Conservation (phyloP, 2,113 vertebrate species). For the Corythoichthys intestinalis region DNA sequence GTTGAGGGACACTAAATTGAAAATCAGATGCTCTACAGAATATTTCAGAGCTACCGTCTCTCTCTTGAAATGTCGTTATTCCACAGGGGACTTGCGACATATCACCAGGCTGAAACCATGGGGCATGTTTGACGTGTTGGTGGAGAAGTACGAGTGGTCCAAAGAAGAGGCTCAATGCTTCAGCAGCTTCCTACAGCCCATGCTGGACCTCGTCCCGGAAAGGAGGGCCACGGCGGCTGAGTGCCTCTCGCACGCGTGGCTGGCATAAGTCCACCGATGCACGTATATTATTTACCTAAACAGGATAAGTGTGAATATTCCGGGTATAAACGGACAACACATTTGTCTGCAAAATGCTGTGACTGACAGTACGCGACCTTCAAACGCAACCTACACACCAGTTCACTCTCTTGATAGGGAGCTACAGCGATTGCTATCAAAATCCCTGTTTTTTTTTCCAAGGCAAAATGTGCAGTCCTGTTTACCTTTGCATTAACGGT, state of each 20-base stretch:
- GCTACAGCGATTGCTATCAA: no score
- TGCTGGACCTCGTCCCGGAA: slow-evolving; percentile 93
- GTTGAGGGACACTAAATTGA: neutral
- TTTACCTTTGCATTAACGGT: slow-evolving; percentile 7
- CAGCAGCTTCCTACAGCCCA: slow-evolving; percentile 91
- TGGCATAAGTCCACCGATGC: slow-evolving; percentile 65
- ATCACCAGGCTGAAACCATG: slow-evolving; percentile 98
- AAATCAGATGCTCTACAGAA: neutral
- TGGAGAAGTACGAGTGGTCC: slow-evolving; percentile 95
- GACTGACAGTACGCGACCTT: slow-evolving; percentile 24
- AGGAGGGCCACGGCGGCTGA: slow-evolving; percentile 89
- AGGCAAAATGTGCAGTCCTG: slow-evolving; percentile 1
- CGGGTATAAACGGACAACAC: slow-evolving; percentile 15
- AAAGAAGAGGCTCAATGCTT: slow-evolving; percentile 88
- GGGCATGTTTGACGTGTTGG: slow-evolving; percentile 89
- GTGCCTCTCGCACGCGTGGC: slow-evolving; percentile 92
- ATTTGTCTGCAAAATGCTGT: slow-evolving; percentile 16
- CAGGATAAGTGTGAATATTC: slow-evolving; percentile 22
- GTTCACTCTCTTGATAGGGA: neutral
- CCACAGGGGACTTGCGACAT: slow-evolving; percentile 90
- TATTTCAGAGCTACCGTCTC: neutral
- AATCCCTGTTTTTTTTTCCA: no score
- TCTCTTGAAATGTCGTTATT: neutral
- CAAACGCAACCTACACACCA: slow-evolving; percentile 10
- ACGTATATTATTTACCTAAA: neutral